Conservation (phyloP, 2,888 invertebrate species). For the Salpingus planirostris region DNA sequence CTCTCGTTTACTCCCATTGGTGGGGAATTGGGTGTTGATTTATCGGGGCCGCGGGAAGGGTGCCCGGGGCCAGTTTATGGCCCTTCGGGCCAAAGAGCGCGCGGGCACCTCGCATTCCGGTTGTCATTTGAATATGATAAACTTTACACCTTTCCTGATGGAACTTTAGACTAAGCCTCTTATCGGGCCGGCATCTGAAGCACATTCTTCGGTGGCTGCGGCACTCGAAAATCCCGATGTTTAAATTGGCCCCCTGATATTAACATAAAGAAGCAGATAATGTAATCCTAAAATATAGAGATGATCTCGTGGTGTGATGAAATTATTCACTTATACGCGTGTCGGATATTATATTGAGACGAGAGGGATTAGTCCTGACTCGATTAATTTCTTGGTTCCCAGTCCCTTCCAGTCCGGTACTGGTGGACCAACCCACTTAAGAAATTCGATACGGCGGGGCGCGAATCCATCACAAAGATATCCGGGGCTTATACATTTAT, state of each 20-base stretch:
- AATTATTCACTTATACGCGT: slow-evolving; percentile 2
- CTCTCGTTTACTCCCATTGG: no score
- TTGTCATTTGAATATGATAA: slow-evolving; percentile 20
- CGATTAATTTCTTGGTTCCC: background rate
- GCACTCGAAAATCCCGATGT: slow-evolving; percentile 16
- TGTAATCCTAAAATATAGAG: slow-evolving; percentile 19
- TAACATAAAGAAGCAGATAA: slow-evolving; percentile 12
- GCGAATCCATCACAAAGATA: slow-evolving; percentile 6
- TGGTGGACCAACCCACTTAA: background rate
- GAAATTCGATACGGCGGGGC: slow-evolving; percentile 2
- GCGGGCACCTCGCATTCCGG: slow-evolving; percentile 7
- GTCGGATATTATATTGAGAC: no score
- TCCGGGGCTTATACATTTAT: slow-evolving; percentile 4
- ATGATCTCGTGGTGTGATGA: slow-evolving; percentile 11
- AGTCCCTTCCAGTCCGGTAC: no score
- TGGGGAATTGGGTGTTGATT: no score
- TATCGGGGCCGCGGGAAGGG: no score
- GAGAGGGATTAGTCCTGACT: no score
- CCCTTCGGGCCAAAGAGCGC: no score
- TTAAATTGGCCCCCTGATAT: slow-evolving; percentile 18
- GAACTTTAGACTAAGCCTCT: slow-evolving; percentile 21
- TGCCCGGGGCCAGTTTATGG: no score
- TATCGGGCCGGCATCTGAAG: slow-evolving; percentile 23
- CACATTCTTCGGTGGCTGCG: slow-evolving; percentile 21
- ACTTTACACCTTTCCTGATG: slow-evolving; percentile 25